These are phyloP conservation scores for Malthinus seriepunctatus DNA, from an alignment of 2,888 invertebrate genomes.

Conservation along the genomic window DNA sequence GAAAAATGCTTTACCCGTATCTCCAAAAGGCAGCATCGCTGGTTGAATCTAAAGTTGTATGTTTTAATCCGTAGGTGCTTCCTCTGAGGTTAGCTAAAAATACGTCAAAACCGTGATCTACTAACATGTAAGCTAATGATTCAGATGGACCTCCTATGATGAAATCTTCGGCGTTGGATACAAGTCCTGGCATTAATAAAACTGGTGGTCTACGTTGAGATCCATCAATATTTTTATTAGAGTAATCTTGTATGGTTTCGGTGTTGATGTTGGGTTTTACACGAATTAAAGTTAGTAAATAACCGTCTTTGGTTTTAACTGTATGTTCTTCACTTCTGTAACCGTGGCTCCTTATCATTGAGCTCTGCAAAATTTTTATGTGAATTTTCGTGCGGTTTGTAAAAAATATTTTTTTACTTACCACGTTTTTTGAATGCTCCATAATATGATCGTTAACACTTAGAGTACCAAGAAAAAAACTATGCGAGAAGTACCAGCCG, in stretches of 20 bases:
- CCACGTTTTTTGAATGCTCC: too few relatives aligned
- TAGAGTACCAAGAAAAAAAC: too few relatives aligned
- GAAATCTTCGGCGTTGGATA: constrained; percentile 75
- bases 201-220: constrained; percentile 54
- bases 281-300: constrained; percentile 51
- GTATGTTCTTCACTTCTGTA: constrained; percentile 52
- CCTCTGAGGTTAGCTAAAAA: constrained; percentile 67
- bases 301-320: constrained; percentile 55
- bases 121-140: constrained; percentile 54
- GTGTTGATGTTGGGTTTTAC: constrained; percentile 40
- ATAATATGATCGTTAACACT: too few relatives aligned
- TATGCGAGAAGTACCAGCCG: too few relatives aligned
- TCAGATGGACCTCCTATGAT: constrained; percentile 66
- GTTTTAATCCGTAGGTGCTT: constrained; percentile 58
- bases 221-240: background rate
- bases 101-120: constrained; percentile 57
- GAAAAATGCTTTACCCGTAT: constrained; percentile 44
- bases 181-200: constrained; percentile 76
- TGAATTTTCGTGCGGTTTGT: too few relatives aligned
- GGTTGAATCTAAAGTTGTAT: constrained; percentile 45
- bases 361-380: constrained; percentile 41
- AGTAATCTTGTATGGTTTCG: background rate
- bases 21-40: constrained; percentile 50
- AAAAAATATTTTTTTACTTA: too few relatives aligned
- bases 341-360: constrained; percentile 49